These are phyloP conservation scores for Loriculus beryllinus DNA, from an alignment of 2,797 vertebrate species.

Conservation along the genomic window DNA sequence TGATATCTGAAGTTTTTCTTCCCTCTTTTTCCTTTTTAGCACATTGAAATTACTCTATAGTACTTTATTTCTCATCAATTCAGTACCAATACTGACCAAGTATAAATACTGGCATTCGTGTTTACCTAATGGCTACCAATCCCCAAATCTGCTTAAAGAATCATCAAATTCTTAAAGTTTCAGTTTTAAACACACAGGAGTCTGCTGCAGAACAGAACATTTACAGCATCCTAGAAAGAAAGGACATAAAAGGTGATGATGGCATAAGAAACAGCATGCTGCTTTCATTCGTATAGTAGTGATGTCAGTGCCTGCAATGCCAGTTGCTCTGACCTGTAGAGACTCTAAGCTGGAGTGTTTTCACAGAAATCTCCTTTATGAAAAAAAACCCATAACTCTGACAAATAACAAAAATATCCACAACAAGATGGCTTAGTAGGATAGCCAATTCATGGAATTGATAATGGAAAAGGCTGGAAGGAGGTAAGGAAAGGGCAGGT, in stretches of 20 bases:
- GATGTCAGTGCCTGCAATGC: slow-evolving; percentile 75
- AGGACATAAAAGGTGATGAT: background rate
- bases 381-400: background rate
- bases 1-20: accelerated
- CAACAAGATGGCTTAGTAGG: background rate
- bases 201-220: background rate
- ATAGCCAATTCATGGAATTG: slow-evolving; percentile 17
- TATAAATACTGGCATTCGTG: background rate
- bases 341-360: slow-evolving; percentile 38
- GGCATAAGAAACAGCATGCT: slow-evolving; percentile 36
- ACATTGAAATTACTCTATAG: background rate
- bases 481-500: background rate
- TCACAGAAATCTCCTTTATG: background rate
- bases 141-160: background rate
- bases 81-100: background rate
- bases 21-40: background rate
- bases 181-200: background rate
- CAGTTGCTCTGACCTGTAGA: slow-evolving; percentile 64
- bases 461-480: background rate
- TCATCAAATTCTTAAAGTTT: background rate
- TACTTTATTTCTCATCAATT: background rate
- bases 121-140: background rate
- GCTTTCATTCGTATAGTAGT: slow-evolving; percentile 71
- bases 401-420: background rate
- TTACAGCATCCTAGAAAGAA: background rate